These are phyloP conservation scores for Troides helena DNA, from an alignment of 2,888 invertebrate species.

Conservation along the genomic window DNA sequence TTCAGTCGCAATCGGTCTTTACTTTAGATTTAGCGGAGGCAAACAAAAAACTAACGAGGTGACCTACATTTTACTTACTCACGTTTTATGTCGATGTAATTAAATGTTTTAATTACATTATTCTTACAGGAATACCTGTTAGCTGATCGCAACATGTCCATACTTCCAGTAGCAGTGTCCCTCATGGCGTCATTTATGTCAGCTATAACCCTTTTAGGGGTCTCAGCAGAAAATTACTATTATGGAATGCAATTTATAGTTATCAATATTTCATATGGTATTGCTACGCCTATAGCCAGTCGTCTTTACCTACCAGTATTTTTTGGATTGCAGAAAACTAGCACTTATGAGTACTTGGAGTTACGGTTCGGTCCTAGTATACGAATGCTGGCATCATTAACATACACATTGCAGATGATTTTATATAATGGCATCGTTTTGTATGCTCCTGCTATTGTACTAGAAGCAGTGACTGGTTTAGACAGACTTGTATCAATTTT, in stretches of 20 bases:
- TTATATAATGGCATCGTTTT: conserved; percentile 94
- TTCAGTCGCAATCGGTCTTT: conserved; percentile 89
- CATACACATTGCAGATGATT: conserved; percentile 94
- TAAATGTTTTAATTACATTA: conserved; percentile 6
- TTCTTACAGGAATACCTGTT: conserved; percentile 87
- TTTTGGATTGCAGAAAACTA: conserved; percentile 89
- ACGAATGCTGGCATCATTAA: conserved; percentile 88
- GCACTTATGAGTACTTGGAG: conserved; percentile 96
- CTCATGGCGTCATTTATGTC: conserved; percentile 97
- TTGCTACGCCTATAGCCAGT: conserved; percentile 89
- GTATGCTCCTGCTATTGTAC: conserved; percentile 94
- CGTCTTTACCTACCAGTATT: conserved; percentile 92
- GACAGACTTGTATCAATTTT: conserved; percentile 86
- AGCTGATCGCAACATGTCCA: conserved; percentile 89
- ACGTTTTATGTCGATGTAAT: background rate
- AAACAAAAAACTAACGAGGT: conserved; percentile 91
- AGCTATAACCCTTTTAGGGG: conserved; percentile 92
- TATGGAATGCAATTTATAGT: conserved; percentile 90
- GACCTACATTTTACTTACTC: background rate
- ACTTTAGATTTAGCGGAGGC: conserved; percentile 91
- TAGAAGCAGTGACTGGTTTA: conserved; percentile 92
- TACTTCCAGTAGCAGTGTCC: conserved; percentile 91
- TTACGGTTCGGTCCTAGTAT: conserved; percentile 89
- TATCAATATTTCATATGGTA: conserved; percentile 86
- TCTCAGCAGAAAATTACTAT: conserved; percentile 92